phyloP scores from a whole-genome alignment of 2,113 vertebrate genomes.

The Nematolebias whitei region DNA sequence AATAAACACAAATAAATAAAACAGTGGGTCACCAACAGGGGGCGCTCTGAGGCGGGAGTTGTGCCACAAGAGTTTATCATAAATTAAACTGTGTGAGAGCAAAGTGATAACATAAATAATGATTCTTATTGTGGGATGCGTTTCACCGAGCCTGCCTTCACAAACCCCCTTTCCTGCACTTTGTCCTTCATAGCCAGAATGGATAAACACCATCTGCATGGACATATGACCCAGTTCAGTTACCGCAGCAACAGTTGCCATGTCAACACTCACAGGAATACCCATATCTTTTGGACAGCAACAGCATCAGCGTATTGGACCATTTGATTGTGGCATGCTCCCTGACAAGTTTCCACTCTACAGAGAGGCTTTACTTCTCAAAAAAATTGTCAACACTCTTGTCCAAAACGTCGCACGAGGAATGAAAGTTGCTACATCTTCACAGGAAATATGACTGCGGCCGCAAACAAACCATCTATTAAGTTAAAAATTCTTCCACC shows the following conservation, averaged over 20 bases:
- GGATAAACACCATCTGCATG: constrained; percentile 64
- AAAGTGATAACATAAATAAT: constrained; percentile 3
- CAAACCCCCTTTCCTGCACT: constrained; percentile 31
- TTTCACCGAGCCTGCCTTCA: constrained; percentile 9
- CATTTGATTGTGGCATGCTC: constrained; percentile 3
- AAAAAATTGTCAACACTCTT: constrained; percentile 8
- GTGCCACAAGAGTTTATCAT: background rate
- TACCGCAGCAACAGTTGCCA: constrained; percentile 69
- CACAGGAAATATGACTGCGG: constrained; percentile 47
- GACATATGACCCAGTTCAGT: constrained; percentile 71
- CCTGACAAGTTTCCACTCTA: background rate
- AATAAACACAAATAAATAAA: background rate
- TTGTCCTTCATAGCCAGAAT: constrained; percentile 23
- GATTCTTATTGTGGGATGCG: constrained; percentile 4
- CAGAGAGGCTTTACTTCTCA: constrained; percentile 16
- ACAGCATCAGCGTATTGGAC: constrained; percentile 21
- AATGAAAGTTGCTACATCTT: constrained; percentile 37
- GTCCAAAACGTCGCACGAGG: constrained; percentile 20
- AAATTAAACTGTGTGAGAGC: constrained; percentile 1
- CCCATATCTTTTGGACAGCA: constrained; percentile 42
- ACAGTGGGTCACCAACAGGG: constrained; percentile 21
- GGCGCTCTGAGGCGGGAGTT: constrained; percentile 22
- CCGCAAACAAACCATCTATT: constrained; percentile 52
- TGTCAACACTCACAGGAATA: constrained; percentile 52
- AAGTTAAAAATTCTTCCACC: constrained; percentile 40